Base-by-base conservation (phyloP, 2,797 vertebrate species). In the Pangasius krempfi region DNA sequence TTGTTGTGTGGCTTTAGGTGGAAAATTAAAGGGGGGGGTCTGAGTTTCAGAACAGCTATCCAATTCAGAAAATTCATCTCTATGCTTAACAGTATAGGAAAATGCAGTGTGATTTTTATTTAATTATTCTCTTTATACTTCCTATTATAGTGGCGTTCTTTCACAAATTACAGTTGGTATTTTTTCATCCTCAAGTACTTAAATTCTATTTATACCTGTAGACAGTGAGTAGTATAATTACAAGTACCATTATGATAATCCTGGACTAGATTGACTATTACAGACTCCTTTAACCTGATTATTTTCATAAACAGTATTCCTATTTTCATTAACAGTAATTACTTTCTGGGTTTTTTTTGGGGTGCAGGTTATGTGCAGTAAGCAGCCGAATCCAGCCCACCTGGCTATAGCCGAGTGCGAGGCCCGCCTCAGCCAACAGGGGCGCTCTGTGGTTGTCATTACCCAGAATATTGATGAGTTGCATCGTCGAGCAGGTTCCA, bases 391-490 rank as follows among this genome's bases (percentile, higher is more conserved):
- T 58, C 90, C 97, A 0, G 98, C 97, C 0, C 98, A 99, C 60
- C 2, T 95, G 0, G 97, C 98, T 90, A 97, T 99, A 0, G 97
- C 98, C 0, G 96, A 98, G 89, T 99, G 98, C 0, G 97, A 99
- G 91, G 93, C 95, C 66, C 95, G 97, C 0, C 96, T 99, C 44
- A 91, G 93, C 87, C 94, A 94, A 88, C 97, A 98, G 83, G 98
- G 98, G 0, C 96, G 98, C 8, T 94, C 93, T 0, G 95, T 99
- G 0, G 95, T 96, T 1, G 95, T 99, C 91, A 95, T 99, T 90
- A 99, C 98, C 0, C 98, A 99, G 93, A 99, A 99, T 90, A 98
- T 99, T 0, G 98, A 99, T 16, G 98, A 99, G 88, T 96, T 99
- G 44, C 98, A 99, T 92, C 96, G 93, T 80, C 96, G 96, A 33